A percentile compares a stretch with the other conserved stretches of the same genome.
Conservation (phyloP, 1,140 invertebrate species). For the Drosophila malerkotliana region DNA sequence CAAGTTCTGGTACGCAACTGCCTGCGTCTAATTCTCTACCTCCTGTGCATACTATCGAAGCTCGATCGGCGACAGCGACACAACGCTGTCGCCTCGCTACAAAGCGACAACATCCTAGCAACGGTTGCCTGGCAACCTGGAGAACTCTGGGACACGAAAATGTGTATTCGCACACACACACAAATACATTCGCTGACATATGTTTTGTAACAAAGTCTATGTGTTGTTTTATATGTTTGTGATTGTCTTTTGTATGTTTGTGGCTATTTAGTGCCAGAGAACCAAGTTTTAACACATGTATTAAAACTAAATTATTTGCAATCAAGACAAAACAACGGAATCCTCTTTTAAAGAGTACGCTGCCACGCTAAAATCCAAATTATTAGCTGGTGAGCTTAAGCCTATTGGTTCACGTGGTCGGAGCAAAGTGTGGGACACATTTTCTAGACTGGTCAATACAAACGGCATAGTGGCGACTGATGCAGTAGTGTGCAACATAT, state of each 20-base stretch:
- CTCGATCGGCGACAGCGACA: too few species aligned
- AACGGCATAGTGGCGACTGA: slow-evolving; percentile 1
- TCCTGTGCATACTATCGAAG: too few species aligned
- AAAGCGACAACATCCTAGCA: too few species aligned
- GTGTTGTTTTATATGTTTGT: slow-evolving; percentile 10
- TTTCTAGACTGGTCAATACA: slow-evolving; percentile 1
- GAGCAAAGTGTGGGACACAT: slow-evolving; percentile 1
- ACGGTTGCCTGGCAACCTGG: too few species aligned
- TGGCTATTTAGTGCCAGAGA: slow-evolving; percentile 1
- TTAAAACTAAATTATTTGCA: slow-evolving; percentile 2
- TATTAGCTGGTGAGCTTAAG: slow-evolving; percentile 11
- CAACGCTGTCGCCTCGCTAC: too few species aligned
- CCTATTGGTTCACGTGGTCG: background rate
- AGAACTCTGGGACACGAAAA: too few species aligned
- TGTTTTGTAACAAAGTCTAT: background rate
- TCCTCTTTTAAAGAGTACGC: slow-evolving; percentile 1
- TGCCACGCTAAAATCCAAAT: background rate
- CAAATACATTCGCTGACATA: too few species aligned
- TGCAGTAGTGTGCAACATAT: slow-evolving; percentile 1
- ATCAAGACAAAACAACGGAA: background rate
- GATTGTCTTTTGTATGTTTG: slow-evolving; percentile 4
- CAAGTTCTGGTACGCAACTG: too few species aligned
- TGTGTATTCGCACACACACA: too few species aligned
- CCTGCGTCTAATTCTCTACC: too few species aligned
- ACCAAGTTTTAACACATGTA: background rate